Conservation (phyloP, 2,113 vertebrate species). For the Zosterops pallidus region DNA sequence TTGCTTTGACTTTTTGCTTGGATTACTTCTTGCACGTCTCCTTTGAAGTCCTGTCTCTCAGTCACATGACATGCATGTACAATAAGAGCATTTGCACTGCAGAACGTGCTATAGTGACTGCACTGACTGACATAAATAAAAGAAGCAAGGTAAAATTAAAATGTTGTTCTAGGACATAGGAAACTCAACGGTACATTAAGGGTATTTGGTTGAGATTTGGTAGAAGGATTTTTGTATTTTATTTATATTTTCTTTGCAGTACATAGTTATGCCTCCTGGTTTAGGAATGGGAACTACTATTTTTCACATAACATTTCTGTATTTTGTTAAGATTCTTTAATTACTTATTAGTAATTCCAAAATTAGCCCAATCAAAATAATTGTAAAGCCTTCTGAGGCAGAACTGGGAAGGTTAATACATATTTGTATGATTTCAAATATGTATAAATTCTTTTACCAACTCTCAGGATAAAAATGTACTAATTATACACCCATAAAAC, state of each 20-base stretch:
- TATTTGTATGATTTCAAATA: not conserved
- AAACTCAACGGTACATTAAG: not conserved
- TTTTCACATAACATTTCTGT: not conserved
- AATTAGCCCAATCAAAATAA: not conserved
- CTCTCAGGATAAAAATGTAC: not conserved
- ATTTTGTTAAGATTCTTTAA: not conserved
- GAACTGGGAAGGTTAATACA: not conserved
- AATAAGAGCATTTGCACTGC: not conserved
- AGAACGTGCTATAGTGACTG: not conserved
- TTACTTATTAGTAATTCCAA: not conserved
- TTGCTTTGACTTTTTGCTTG: not conserved
- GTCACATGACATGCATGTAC: too few species aligned
- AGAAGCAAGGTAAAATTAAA: not conserved
- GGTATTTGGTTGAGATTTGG: not conserved
- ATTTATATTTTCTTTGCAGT: not conserved
- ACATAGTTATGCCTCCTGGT: not conserved
- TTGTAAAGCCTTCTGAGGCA: not conserved
- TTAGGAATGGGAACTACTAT: not conserved
- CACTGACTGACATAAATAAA: not conserved
- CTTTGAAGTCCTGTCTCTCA: not conserved
- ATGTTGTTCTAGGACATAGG: not conserved
- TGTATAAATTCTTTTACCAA: not conserved
- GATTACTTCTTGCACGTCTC: not conserved
- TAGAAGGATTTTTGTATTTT: not conserved
- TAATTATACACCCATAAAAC: not conserved